Conservation (phyloP, 2,113 vertebrate genomes). For the Elgaria multicarinata region DNA sequence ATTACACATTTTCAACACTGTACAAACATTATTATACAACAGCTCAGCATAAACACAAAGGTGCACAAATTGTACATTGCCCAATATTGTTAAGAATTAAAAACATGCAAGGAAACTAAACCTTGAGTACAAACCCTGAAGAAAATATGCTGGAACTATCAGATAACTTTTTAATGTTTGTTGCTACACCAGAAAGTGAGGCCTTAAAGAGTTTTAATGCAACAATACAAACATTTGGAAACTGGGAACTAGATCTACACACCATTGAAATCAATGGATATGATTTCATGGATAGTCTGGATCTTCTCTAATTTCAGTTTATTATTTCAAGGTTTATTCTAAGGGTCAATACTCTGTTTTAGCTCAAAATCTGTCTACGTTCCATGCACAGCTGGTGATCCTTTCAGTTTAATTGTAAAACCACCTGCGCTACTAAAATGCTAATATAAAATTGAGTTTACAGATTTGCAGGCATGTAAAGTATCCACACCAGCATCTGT, state of each 20-base stretch:
- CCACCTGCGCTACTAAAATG: not conserved
- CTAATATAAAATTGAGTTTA: not conserved
- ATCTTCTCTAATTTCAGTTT: not conserved
- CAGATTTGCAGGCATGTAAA: conserved; percentile 9
- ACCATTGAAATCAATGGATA: not conserved
- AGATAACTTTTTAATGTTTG: not conserved
- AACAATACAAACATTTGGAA: not conserved
- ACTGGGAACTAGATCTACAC: no score
- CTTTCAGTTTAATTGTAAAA: not conserved
- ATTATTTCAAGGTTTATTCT: not conserved
- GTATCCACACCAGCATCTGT: not conserved
- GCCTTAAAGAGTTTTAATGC: not conserved
- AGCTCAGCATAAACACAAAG: not conserved
- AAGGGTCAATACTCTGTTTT: not conserved
- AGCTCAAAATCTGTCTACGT: not conserved
- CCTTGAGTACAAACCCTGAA: not conserved
- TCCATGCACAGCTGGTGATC: not conserved
- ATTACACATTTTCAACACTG: not conserved
- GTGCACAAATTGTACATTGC: not conserved
- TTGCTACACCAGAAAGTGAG: not conserved
- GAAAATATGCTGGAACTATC: not conserved
- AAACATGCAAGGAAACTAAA: not conserved
- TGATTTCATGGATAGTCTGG: not conserved
- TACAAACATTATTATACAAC: not conserved
- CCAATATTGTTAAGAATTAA: not conserved